Percentiles rank a stretch among this genome's conserved stretches.
These are phyloP conservation scores for Urophycis tenuis DNA, from an alignment of 2,797 vertebrate species.

Conservation along the genomic window DNA sequence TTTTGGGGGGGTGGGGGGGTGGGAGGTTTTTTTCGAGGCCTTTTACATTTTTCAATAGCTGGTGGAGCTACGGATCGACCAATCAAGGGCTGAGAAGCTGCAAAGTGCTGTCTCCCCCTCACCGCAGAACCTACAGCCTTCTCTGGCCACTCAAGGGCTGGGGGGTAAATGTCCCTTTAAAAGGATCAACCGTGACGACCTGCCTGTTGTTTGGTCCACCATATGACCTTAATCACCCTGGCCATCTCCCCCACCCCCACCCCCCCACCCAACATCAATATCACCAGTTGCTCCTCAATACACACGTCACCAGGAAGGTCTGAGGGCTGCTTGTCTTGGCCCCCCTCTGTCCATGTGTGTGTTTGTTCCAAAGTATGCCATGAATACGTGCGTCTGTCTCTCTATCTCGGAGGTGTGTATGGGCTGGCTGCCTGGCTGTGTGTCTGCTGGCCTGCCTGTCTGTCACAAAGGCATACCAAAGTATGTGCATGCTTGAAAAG, in stretches of 20 bases:
- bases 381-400: not conserved
- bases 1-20: no score
- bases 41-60: no score
- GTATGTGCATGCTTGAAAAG: not conserved
- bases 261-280: not conserved
- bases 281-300: conserved; percentile 43
- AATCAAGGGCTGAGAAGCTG: conserved; percentile 40
- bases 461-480: not conserved
- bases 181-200: conserved; percentile 46
- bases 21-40: no score
- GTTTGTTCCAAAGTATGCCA: no score
- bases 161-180: conserved; percentile 38
- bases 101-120: conserved; percentile 37
- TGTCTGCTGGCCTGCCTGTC: not conserved
- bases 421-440: not conserved
- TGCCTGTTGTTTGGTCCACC: conserved; percentile 54
- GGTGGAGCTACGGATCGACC: not conserved
- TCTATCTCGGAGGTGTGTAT: not conserved
- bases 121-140: conserved; percentile 10
- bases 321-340: conserved; percentile 15
- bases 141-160: not conserved
- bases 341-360: not conserved
- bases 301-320: conserved; percentile 45
- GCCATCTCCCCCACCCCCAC: conserved; percentile 20
- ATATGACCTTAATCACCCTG: conserved; percentile 36